These are phyloP conservation scores for Byasa hedistus DNA, from an alignment of 2,888 invertebrate species.

Conservation along the genomic window DNA sequence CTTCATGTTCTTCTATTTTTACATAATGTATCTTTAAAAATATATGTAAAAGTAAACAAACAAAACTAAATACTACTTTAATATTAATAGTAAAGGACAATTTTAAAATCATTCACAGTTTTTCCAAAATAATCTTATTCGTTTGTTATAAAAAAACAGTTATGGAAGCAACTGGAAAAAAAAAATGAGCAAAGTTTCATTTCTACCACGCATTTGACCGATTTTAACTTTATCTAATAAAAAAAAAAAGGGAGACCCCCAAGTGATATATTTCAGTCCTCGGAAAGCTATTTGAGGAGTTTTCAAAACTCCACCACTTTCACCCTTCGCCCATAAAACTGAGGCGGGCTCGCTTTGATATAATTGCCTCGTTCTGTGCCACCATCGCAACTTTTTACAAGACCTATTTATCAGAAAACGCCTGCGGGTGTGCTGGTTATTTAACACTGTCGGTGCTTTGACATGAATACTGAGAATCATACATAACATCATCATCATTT, in stretches of 20 bases:
- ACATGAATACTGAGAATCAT: too few relatives aligned
- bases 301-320: slow-evolving; percentile 20
- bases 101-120: too few relatives aligned
- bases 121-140: too few relatives aligned
- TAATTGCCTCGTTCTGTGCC: slow-evolving; percentile 28
- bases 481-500: too few relatives aligned
- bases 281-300: slow-evolving; percentile 27
- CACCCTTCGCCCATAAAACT: slow-evolving; percentile 28
- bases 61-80: too few relatives aligned
- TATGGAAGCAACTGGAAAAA: too few relatives aligned
- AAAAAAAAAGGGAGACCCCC: slow-evolving; percentile 22
- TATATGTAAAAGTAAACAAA: too few relatives aligned
- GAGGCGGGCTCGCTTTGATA: slow-evolving; percentile 17
- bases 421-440: slow-evolving; percentile 12
- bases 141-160: too few relatives aligned
- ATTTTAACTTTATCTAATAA: slow-evolving; percentile 28
- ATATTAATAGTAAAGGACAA: too few relatives aligned
- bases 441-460: slow-evolving; percentile 1
- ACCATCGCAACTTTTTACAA: slow-evolving; percentile 29
- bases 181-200: neutral
- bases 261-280: slow-evolving; percentile 26
- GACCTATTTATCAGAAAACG: slow-evolving; percentile 34
- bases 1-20: too few relatives aligned
- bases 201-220: slow-evolving; percentile 24
- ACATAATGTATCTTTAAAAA: too few relatives aligned